Base-by-base conservation (phyloP, 2,888 invertebrate genomes). In the Yponomeuta plumbellus region DNA sequence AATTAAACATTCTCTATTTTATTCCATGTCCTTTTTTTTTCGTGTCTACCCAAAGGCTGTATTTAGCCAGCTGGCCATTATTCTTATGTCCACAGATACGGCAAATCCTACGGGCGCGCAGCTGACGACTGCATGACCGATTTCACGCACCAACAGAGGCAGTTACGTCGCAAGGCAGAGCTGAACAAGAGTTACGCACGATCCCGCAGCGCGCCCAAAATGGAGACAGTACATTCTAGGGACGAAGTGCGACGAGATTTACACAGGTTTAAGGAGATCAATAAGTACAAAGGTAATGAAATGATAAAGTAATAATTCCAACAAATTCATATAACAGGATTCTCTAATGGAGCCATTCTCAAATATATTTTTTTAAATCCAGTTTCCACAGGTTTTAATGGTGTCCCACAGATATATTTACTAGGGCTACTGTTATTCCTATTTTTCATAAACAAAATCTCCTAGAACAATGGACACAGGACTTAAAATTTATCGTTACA, bases 91-190 rank as follows among this genome's bases (percentile, higher is more conserved):
- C 34, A 5, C 72, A 91, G 91, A 75, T 91, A 91, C 71, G 93
- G 93, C 3, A 92, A 92, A 79, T 93, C 93, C 0, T 93, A 92
- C 74, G 91, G 92, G 0, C 83, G 91, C 66, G 85, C 93, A 2
- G 93, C 93, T 0, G 93, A 93, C 73, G 93, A 93, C 76, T 93
- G 92, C 80, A 92, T 90, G 90, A 88, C 83, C 63, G 92, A 91
- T 79, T 94, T 91, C 82, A 86, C 88, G 66, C 91, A 80, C 71
- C 88, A 80, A 71, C 92, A 92, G 73, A 76, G 86, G 1, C 86
- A 86, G 61, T 66, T 89, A 58, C 75, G 85, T 68, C 83, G 88
- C 44, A 86, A 86, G 68, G 81, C 88, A 0, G 86, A 89, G 40
- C 77, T 91, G 11, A 89, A 88, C 73, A 81, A 84, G 70, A 87